Evolutionary conservation across 2,113 vertebrate genomes (phyloP).

Genomic region (Hystrix cristata): DNA sequence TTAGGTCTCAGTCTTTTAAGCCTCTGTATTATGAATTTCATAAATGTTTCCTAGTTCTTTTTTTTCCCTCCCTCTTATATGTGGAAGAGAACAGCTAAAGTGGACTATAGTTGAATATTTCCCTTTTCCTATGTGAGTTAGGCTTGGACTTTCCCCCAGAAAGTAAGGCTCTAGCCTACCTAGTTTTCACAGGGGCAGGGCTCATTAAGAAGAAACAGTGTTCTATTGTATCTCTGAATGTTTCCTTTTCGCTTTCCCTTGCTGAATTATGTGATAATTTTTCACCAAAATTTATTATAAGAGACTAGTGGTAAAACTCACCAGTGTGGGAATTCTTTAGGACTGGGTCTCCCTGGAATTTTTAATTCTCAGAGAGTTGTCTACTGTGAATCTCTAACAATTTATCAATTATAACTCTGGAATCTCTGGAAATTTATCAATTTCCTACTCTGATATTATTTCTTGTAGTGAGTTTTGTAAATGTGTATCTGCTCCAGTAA

Average conservation of each 20-base stretch:
- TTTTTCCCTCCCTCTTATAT: background rate
- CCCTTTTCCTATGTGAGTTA: background rate
- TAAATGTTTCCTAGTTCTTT: background rate
- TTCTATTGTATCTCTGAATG: background rate
- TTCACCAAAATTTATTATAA: background rate
- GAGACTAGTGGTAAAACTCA: background rate
- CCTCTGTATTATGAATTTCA: background rate
- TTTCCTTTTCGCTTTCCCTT: background rate
- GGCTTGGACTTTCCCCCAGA: background rate
- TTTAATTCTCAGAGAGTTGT: background rate
- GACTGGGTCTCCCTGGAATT: background rate
- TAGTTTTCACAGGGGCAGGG: background rate
- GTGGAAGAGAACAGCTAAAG: background rate
- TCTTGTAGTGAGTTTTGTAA: background rate
- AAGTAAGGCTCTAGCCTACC: background rate
- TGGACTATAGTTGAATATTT: background rate
- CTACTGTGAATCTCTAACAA: background rate
- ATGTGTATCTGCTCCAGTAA: background rate
- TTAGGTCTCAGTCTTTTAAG: background rate
- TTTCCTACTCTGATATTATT: background rate
- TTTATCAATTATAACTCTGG: background rate
- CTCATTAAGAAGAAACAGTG: background rate
- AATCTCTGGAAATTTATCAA: no score
- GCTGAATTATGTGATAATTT: background rate
- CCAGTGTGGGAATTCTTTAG: background rate